These are phyloP conservation scores for Metaphire vulgaris DNA, from an alignment of 1,140 invertebrate species.

Conservation along the genomic window DNA sequence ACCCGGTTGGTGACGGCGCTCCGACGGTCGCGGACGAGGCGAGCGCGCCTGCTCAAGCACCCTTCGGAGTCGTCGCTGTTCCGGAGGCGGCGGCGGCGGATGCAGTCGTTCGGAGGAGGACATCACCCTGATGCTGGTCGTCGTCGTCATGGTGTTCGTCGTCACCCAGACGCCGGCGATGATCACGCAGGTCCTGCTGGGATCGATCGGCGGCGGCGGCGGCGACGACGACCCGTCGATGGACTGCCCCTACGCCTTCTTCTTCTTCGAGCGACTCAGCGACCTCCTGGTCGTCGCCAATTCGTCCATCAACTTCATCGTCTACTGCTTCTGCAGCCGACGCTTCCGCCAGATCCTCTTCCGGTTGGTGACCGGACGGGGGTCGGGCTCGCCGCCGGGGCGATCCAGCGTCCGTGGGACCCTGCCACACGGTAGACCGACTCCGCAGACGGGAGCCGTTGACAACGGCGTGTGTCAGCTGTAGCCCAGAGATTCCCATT, in stretches of 20 bases:
- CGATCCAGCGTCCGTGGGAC: not conserved
- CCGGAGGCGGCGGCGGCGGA: not conserved
- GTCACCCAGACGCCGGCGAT: slow-evolving; percentile 28
- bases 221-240: too few relatives aligned
- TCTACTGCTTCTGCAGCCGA: slow-evolving; percentile 30
- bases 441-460: not conserved
- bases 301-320: slow-evolving; percentile 28
- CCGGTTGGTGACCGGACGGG: slow-evolving; percentile 13
- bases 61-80: too few relatives aligned
- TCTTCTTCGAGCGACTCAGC: slow-evolving; percentile 31
- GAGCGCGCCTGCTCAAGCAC: slow-evolving; percentile 11
- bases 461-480: not conserved
- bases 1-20: slow-evolving; percentile 15
- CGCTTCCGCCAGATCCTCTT: slow-evolving; percentile 29
- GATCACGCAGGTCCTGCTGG: slow-evolving; percentile 23
- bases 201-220: not conserved
- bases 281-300: slow-evolving; percentile 30
- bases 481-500: too few relatives aligned
- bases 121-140: slow-evolving; percentile 31
- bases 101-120: slow-evolving; percentile 28
- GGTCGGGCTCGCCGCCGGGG: not conserved
- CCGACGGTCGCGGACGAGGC: slow-evolving; percentile 18
- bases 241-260: slow-evolving; percentile 21
- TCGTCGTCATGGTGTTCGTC: slow-evolving; percentile 31
- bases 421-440: not conserved